Evolutionary conservation across 2,797 vertebrate species (phyloP).

Genomic region (Acrocephalus scirpaceus): DNA sequence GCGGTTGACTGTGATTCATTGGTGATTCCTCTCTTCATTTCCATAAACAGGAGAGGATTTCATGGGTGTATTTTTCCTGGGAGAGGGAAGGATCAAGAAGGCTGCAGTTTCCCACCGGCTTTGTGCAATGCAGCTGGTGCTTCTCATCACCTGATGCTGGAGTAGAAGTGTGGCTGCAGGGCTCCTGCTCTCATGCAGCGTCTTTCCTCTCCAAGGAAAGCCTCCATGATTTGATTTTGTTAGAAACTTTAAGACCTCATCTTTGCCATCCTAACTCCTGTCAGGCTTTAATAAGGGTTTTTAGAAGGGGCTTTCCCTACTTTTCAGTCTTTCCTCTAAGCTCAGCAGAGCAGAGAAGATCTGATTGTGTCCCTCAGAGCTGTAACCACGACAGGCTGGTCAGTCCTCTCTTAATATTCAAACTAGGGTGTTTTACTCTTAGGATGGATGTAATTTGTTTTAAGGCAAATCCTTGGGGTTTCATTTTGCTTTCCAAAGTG

Average conservation of each 20-base stretch:
- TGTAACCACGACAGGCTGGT: neutral
- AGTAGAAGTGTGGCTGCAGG: accelerated
- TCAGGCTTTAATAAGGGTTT: neutral
- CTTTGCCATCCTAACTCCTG: neutral
- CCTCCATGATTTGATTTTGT: neutral
- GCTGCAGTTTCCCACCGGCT: neutral
- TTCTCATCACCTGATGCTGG: neutral
- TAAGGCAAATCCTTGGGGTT: constrained; percentile 23
- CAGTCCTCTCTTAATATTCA: neutral
- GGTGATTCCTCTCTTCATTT: neutral
- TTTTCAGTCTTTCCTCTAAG: neutral
- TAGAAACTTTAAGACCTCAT: neutral
- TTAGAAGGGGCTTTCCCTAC: neutral
- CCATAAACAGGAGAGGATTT: neutral
- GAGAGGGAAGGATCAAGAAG: neutral
- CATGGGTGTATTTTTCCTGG: neutral
- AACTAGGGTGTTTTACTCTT: neutral
- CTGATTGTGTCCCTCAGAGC: accelerated
- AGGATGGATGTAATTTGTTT: constrained; percentile 23
- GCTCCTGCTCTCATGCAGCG: neutral
- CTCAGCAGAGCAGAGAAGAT: neutral
- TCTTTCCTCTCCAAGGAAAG: neutral
- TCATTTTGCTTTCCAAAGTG: constrained; percentile 16
- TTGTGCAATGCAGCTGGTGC: neutral
- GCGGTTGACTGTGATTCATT: neutral